Percentiles rank a stretch among this genome's conserved stretches.
Conservation (phyloP, 2,888 invertebrate genomes). For the Norana najaformis region DNA sequence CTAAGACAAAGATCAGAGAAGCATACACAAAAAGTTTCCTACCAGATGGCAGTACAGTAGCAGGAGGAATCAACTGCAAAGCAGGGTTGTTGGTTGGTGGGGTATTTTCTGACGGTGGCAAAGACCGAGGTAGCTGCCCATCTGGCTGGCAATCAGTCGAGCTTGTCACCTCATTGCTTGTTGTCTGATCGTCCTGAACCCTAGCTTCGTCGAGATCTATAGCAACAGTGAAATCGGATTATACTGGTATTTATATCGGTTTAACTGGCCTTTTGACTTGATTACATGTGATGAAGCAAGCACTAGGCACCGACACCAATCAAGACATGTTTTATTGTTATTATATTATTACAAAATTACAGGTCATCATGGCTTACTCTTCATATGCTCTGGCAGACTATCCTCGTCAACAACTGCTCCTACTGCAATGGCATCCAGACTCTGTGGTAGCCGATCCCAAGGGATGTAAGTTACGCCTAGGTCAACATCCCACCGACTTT, state of each 20-base stretch:
- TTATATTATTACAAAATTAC: too few relatives aligned
- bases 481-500: constrained; percentile 95
- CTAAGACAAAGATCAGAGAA: too few relatives aligned
- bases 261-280: too few relatives aligned
- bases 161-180: constrained; percentile 17
- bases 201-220: background rate
- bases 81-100: background rate
- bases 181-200: background rate
- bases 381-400: constrained; percentile 8
- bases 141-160: constrained; percentile 26
- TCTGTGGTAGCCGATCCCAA: constrained; percentile 73
- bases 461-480: constrained; percentile 92
- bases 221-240: background rate
- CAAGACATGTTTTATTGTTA: too few relatives aligned
- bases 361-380: background rate
- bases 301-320: too few relatives aligned
- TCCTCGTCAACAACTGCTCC: constrained; percentile 66
- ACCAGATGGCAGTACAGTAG: background rate
- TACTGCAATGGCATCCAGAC: constrained; percentile 49
- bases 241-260: too few relatives aligned
- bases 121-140: background rate
- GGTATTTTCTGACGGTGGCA: background rate
- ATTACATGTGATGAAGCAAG: too few relatives aligned
- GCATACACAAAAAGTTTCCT: background rate
- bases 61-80: background rate